Conservation (phyloP, 2,888 invertebrate genomes). For the Thymelicus acteon region DNA sequence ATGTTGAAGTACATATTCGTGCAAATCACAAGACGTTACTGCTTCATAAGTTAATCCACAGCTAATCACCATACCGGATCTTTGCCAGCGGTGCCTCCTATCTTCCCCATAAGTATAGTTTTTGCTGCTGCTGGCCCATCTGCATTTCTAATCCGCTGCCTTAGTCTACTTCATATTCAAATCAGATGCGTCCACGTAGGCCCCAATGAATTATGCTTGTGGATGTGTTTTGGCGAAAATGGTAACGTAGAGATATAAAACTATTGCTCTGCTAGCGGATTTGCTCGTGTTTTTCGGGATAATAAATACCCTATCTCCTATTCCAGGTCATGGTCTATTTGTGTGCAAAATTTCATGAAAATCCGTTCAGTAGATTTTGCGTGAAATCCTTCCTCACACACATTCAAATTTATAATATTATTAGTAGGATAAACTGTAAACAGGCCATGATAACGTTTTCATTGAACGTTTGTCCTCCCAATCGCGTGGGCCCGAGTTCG, state of each 20-base stretch:
- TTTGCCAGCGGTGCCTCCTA: constrained; percentile 1
- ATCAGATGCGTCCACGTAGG: constrained; percentile 23
- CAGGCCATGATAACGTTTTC: no score
- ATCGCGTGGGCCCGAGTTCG: no score
- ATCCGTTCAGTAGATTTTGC: no score
- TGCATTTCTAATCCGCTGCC: constrained; percentile 36
- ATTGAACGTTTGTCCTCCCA: no score
- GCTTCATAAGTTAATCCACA: neutral
- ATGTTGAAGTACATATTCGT: neutral
- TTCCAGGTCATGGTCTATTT: no score
- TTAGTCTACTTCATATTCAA: constrained; percentile 24
- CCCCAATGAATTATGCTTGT: constrained; percentile 14
- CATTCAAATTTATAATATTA: no score
- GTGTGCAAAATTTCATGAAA: no score
- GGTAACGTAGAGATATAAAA: neutral
- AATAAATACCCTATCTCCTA: no score
- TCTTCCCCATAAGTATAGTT: constrained; percentile 33
- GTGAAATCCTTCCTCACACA: no score
- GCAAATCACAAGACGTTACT: neutral
- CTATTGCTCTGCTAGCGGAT: no score
- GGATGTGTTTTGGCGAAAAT: neutral
- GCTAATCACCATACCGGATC: constrained; percentile 21
- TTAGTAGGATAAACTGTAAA: no score
- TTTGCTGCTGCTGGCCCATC: constrained; percentile 27
- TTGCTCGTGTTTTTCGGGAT: no score